phyloP scores from a whole-genome alignment of 2,888 invertebrate species.

The Agapostemon virescens region DNA sequence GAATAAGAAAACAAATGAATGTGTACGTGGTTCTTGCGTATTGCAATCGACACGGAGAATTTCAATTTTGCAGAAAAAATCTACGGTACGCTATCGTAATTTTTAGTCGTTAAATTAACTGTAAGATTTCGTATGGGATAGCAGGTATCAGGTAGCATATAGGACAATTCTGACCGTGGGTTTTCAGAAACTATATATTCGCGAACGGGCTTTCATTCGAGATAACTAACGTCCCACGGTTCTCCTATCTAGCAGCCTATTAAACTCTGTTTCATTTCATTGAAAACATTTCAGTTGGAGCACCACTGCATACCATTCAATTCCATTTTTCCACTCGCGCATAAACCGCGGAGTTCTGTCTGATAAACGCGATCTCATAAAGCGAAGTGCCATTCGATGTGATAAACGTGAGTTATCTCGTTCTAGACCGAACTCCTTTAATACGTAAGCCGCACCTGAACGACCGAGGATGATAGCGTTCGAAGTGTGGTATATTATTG shows the following conservation, averaged over 20 bases:
- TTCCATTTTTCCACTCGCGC: conserved; percentile 28
- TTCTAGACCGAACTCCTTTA: conserved; percentile 7
- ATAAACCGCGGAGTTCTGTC: conserved; percentile 29
- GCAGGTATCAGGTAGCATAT: not conserved
- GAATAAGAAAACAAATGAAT: too few relatives aligned
- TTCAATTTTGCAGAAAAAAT: not conserved
- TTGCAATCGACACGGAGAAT: too few relatives aligned
- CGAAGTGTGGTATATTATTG: not conserved
- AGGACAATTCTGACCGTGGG: not conserved
- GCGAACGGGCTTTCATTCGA: conserved; percentile 17
- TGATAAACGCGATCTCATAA: conserved; percentile 39
- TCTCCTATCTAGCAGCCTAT: not conserved
- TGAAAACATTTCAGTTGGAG: conserved; percentile 26
- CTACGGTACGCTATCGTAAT: not conserved
- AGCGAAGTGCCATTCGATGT: conserved; percentile 33
- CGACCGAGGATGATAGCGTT: not conserved
- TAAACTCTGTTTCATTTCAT: conserved; percentile 32
- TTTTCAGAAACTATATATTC: not conserved
- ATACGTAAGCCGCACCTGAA: conserved; percentile 11
- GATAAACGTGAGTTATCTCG: conserved; percentile 31
- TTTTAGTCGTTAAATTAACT: not conserved
- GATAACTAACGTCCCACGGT: not conserved
- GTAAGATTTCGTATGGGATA: not conserved
- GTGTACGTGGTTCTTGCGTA: too few relatives aligned
- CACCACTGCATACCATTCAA: conserved; percentile 35